Percentiles rank a stretch among this genome's conserved stretches.
Evolutionary conservation across 2,113 vertebrate species (phyloP).

Genomic region (Parotia lawesii): DNA sequence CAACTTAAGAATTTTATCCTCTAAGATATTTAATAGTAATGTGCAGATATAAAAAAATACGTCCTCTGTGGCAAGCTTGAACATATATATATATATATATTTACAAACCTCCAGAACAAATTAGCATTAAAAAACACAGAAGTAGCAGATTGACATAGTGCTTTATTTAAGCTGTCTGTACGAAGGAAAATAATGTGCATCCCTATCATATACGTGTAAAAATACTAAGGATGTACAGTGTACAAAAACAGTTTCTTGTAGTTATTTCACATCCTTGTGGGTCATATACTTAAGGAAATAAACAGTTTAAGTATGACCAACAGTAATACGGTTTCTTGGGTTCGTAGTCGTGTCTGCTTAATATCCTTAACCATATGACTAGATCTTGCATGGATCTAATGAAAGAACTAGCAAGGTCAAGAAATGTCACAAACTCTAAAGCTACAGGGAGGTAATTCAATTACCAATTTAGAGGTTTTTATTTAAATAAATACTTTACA

Average conservation of each 20-base stretch:
- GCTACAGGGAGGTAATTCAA: constrained; percentile 88
- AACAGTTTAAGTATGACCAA: constrained; percentile 80
- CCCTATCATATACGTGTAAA: constrained; percentile 96
- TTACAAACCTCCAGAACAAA: constrained; percentile 67
- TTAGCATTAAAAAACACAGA: constrained; percentile 71
- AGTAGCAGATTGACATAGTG: constrained; percentile 90
- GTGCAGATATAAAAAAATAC: constrained; percentile 54
- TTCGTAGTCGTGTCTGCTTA: constrained; percentile 78
- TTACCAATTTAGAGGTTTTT: constrained; percentile 83
- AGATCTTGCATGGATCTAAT: constrained; percentile 81
- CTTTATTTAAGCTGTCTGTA: constrained; percentile 98
- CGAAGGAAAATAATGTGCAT: constrained; percentile 95
- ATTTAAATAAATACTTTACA: constrained; percentile 97
- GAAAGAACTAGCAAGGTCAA: constrained; percentile 86
- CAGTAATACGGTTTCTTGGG: constrained; percentile 79
- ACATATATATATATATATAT: constrained; percentile 56
- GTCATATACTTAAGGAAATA: constrained; percentile 82
- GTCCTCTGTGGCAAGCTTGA: constrained; percentile 45
- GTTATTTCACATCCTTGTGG: constrained; percentile 87
- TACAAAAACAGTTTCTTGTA: constrained; percentile 93
- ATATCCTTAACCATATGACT: constrained; percentile 82
- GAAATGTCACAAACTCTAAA: constrained; percentile 88
- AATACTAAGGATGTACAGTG: constrained; percentile 97
- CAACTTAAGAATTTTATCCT: constrained; percentile 29
- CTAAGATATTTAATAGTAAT: constrained; percentile 55